Conservation (phyloP, 2,888 invertebrate species). For the Tiliacea citrago region DNA sequence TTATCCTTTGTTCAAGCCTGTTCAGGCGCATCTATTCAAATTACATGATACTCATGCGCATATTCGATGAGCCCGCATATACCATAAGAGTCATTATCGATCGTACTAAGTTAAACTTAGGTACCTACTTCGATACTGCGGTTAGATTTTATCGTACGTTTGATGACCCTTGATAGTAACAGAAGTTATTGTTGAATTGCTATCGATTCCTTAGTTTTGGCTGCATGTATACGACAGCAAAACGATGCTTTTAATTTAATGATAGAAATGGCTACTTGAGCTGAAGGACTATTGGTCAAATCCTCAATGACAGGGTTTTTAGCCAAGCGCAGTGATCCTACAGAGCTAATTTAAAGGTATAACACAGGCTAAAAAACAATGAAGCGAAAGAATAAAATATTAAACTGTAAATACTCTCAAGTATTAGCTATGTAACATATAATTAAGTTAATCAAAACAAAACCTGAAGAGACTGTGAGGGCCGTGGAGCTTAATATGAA, state of each 20-base stretch:
- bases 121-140: slow-evolving; percentile 22
- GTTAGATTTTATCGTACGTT: slow-evolving; percentile 28
- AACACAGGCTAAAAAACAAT: not conserved
- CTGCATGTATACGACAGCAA: not conserved
- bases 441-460: not conserved
- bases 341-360: not conserved
- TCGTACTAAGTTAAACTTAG: slow-evolving; percentile 42
- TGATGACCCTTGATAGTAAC: slow-evolving; percentile 25
- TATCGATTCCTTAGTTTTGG: not conserved
- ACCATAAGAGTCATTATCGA: slow-evolving; percentile 66
- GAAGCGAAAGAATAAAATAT: not conserved
- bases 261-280: not conserved
- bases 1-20: slow-evolving; percentile 84
- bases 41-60: slow-evolving; percentile 86
- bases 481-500: not conserved
- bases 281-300: not conserved
- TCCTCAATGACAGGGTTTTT: not conserved
- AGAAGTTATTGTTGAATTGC: slow-evolving; percentile 3
- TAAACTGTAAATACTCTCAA: not conserved
- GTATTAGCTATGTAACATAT: not conserved
- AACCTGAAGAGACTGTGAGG: not conserved
- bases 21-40: slow-evolving; percentile 86
- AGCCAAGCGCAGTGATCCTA: not conserved
- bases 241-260: not conserved
- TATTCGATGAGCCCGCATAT: slow-evolving; percentile 87